A percentile compares a stretch with the other conserved stretches of the same genome.
These are phyloP conservation scores for Steinernema khuongi DNA, from an alignment of 1,140 invertebrate species.

Conservation along the genomic window DNA sequence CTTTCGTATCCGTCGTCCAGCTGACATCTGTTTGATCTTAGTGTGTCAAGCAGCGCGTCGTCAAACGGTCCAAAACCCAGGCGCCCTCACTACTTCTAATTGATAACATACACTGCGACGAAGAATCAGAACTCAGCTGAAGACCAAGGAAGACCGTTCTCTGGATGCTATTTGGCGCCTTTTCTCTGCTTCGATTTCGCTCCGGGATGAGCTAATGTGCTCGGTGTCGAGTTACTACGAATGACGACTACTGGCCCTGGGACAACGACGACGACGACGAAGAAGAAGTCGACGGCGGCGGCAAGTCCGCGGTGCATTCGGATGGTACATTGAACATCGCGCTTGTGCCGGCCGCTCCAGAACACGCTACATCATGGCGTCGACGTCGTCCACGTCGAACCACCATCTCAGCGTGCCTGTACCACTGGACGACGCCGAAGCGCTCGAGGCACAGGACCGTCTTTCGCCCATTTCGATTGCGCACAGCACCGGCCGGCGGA, in stretches of 20 bases:
- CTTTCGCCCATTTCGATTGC: background rate
- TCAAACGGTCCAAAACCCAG: background rate
- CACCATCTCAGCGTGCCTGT: background rate
- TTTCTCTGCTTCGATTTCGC: slow-evolving; percentile 1
- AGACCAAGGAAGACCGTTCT: background rate
- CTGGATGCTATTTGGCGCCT: slow-evolving; percentile 3
- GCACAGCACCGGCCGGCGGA: background rate
- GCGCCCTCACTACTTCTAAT: background rate
- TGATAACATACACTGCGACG: background rate
- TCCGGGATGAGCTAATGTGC: slow-evolving; percentile 12
- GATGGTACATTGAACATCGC: slow-evolving; percentile 6
- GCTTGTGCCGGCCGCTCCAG: background rate
- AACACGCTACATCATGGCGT: no score
- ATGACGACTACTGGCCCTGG: slow-evolving; percentile 14
- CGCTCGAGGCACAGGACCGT: background rate
- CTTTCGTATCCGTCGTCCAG: slow-evolving; percentile 2
- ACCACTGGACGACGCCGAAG: background rate
- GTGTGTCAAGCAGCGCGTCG: background rate
- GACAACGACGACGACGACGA: background rate
- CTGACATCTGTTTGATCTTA: slow-evolving; percentile 17
- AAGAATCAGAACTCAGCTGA: background rate
- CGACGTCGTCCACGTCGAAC: background rate
- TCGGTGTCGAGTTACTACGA: slow-evolving; percentile 16
- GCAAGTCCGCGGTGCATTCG: background rate
- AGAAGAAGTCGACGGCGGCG: background rate